Percentiles rank a stretch among this genome's conserved stretches.
phyloP scores from a whole-genome alignment of 1,140 invertebrate genomes.

The Cydia fagiglandana region DNA sequence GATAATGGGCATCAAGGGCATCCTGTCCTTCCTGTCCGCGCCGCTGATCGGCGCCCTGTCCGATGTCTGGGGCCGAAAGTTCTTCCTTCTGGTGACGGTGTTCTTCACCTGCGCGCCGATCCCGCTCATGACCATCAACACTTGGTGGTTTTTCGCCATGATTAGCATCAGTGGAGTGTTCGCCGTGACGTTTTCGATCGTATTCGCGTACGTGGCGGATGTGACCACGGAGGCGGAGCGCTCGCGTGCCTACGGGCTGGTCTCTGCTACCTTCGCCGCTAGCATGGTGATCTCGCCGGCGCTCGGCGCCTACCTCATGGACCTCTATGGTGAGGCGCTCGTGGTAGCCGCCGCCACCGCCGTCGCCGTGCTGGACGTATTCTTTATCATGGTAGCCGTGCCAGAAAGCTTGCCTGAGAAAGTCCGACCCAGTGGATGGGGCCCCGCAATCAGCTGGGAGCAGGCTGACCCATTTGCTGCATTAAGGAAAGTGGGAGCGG shows the following conservation, averaged over 20 bases:
- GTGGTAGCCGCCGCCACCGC: conserved; percentile 98
- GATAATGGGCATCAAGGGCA: conserved; percentile 98
- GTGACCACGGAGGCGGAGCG: conserved; percentile 98
- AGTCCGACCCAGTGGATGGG: conserved; percentile 87
- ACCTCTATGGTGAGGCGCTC: conserved; percentile 93
- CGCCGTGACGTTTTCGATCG: conserved; percentile 99
- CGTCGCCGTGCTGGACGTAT: conserved; percentile 96
- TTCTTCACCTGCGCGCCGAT: conserved; percentile 99
- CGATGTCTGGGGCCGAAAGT: conserved; percentile 98
- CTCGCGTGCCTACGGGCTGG: conserved; percentile 97
- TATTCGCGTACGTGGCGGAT: conserved; percentile 99
- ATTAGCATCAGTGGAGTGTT: conserved; percentile 99
- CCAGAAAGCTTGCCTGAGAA: conserved; percentile 99
- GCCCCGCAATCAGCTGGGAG: conserved; percentile 94
- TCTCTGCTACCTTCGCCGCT: conserved; percentile 99
- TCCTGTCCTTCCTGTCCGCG: conserved; percentile 97
- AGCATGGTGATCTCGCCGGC: conserved; percentile 98
- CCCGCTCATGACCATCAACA: conserved; percentile 98
- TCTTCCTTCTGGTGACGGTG: conserved; percentile 98
- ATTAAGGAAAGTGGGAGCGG: conserved; percentile 95
- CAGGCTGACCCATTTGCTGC: conserved; percentile 98
- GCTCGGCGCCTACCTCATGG: conserved; percentile 95
- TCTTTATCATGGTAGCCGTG: conserved; percentile 98
- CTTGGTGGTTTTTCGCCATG: conserved; percentile 99
- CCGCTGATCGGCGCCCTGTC: conserved; percentile 98